phyloP scores from a whole-genome alignment of 2,888 invertebrate species.

The Silvanus unidentatus region DNA sequence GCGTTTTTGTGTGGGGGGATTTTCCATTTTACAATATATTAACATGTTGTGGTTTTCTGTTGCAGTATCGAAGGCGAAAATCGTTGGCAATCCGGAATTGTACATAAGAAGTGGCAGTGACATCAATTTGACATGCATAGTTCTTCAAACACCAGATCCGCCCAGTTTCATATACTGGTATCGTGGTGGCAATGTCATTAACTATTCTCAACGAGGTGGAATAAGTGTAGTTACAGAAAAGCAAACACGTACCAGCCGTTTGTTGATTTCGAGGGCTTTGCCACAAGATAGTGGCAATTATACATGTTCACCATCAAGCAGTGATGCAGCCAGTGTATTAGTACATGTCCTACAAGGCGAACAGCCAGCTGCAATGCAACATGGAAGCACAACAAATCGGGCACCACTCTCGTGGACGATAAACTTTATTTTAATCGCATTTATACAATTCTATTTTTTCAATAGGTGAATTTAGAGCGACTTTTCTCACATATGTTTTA shows the following conservation, averaged over 20 bases:
- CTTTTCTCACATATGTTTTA: too few relatives aligned
- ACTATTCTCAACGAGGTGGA: slow-evolving; percentile 79
- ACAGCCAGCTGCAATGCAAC: slow-evolving; percentile 47
- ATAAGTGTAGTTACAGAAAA: slow-evolving; percentile 83
- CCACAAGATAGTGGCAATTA: slow-evolving; percentile 83
- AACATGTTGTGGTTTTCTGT: too few relatives aligned
- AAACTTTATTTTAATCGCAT: slow-evolving; percentile 30
- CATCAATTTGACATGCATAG: slow-evolving; percentile 86
- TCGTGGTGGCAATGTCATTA: slow-evolving; percentile 73
- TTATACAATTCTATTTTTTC: slow-evolving; percentile 34
- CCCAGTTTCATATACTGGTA: slow-evolving; percentile 80
- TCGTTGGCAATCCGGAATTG: slow-evolving; percentile 77
- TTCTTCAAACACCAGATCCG: slow-evolving; percentile 75
- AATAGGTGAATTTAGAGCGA: slow-evolving; percentile 36
- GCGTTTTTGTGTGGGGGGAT: too few relatives aligned
- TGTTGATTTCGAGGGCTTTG: slow-evolving; percentile 77
- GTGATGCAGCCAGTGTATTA: slow-evolving; percentile 53
- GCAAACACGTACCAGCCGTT: slow-evolving; percentile 74
- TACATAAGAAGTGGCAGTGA: slow-evolving; percentile 86
- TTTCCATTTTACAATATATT: too few relatives aligned
- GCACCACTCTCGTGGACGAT: slow-evolving; percentile 33
- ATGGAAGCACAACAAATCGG: slow-evolving; percentile 37
- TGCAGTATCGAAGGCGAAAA: slow-evolving; percentile 84
- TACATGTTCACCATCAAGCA: slow-evolving; percentile 68
- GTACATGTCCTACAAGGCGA: slow-evolving; percentile 55